These are phyloP conservation scores for Drosophila repletoides DNA, from an alignment of 1,140 invertebrate species.

Conservation along the genomic window DNA sequence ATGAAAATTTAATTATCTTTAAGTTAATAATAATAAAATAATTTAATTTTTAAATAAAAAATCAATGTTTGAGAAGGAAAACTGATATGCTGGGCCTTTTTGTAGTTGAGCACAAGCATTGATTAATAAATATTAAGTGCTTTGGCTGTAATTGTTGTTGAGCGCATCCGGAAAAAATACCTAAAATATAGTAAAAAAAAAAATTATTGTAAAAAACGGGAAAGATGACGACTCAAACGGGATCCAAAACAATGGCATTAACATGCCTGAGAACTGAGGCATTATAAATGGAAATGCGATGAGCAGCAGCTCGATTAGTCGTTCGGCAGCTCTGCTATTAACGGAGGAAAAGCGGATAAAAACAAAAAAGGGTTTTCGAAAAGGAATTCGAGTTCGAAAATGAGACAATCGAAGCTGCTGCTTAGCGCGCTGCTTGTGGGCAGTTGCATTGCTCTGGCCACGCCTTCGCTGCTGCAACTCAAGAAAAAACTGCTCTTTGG, in stretches of 20 bases:
- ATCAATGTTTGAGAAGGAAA: too few species aligned
- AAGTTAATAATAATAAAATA: too few species aligned
- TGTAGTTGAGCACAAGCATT: conserved; percentile 5
- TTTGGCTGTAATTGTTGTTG: conserved; percentile 14
- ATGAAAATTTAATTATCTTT: too few species aligned
- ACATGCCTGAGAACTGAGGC: conserved; percentile 16
- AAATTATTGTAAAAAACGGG: neutral
- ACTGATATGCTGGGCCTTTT: too few species aligned
- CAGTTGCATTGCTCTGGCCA: conserved; percentile 42
- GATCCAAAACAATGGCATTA: conserved; percentile 47
- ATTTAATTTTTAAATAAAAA: too few species aligned
- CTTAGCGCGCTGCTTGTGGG: conserved; percentile 37
- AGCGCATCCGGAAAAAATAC: conserved; percentile 17
- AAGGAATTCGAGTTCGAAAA: conserved; percentile 22
- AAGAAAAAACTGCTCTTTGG: conserved; percentile 62
- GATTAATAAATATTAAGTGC: conserved; percentile 43
- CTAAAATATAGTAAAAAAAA: neutral
- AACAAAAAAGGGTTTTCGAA: too few species aligned
- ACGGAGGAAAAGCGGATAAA: neutral
- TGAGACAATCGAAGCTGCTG: conserved; percentile 26
- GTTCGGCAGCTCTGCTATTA: conserved; percentile 3
- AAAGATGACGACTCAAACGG: conserved; percentile 37
- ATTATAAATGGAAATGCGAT: conserved; percentile 48
- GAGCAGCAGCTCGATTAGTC: conserved; percentile 39
- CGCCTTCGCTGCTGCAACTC: conserved; percentile 45